A percentile compares a stretch with the other conserved stretches of the same genome.
phyloP scores from a whole-genome alignment of 1,140 invertebrate species.

The Aleiodes sp. region DNA sequence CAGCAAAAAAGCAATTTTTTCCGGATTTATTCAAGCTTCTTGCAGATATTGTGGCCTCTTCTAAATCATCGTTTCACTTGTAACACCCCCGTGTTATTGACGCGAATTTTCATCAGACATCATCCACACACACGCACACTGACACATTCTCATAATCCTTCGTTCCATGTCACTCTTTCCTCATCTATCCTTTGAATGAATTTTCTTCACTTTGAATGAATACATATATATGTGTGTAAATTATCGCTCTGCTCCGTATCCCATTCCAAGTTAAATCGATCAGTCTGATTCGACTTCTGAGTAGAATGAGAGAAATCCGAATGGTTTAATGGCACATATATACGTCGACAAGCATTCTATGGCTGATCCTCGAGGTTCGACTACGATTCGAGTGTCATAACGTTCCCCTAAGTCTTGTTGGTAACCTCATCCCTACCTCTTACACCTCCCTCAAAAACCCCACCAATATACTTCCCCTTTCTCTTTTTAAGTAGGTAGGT shows the following conservation, averaged over 20 bases:
- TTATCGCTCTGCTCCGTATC: not conserved
- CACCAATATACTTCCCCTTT: not conserved
- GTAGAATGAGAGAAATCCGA: not conserved
- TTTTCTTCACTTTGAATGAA: too few relatives aligned
- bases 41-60: constrained; percentile 6
- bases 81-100: constrained; percentile 31
- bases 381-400: constrained; percentile 57
- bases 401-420: constrained; percentile 53
- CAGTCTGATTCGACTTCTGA: not conserved
- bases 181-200: not conserved
- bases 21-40: constrained; percentile 28
- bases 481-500: too few relatives aligned
- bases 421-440: constrained; percentile 41
- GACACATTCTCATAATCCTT: not conserved
- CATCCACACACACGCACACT: not conserved
- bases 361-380: constrained; percentile 8
- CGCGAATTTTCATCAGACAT: constrained; percentile 26
- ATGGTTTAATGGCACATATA: constrained; percentile 18
- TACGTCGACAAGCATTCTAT: constrained; percentile 40
- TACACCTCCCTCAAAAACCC: not conserved
- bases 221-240: not conserved
- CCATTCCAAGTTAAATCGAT: constrained; percentile 7
- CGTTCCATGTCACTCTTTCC: not conserved
- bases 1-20: constrained; percentile 35
- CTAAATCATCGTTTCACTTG: constrained; percentile 15